Conservation (phyloP, 2,797 vertebrate genomes). For the Aeoliscus strigatus region DNA sequence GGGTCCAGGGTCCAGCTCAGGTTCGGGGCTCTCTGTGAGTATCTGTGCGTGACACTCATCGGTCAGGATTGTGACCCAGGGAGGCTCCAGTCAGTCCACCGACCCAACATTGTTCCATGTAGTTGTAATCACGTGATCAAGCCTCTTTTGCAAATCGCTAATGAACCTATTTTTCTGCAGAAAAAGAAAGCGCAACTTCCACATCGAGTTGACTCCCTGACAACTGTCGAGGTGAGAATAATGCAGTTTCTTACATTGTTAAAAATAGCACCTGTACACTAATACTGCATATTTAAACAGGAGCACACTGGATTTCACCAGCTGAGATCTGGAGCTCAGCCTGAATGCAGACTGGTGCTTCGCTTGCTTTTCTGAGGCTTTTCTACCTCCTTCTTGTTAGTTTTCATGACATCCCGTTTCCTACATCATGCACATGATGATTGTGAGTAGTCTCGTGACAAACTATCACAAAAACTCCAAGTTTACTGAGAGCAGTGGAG, state of each 20-base stretch:
- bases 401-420: conserved; percentile 21
- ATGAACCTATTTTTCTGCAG: conserved; percentile 40
- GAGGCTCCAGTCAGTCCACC: conserved; percentile 30
- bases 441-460: conserved; percentile 26
- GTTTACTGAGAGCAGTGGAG: too few relatives aligned
- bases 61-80: too few relatives aligned
- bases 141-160: too few relatives aligned
- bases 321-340: too few relatives aligned
- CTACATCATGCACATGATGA: conserved; percentile 27
- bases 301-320: too few relatives aligned
- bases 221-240: conserved; percentile 60
- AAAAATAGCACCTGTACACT: conserved; percentile 10
- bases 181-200: conserved; percentile 51
- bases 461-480: conserved; percentile 24
- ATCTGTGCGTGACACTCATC: conserved; percentile 58
- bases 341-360: too few relatives aligned
- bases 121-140: too few relatives aligned
- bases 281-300: neutral
- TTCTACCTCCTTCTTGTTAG: conserved; percentile 1
- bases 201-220: conserved; percentile 52
- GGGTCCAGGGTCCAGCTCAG: conserved; percentile 40
- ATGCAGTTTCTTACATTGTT: conserved; percentile 19
- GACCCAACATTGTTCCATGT: too few relatives aligned
- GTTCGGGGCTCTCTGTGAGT: conserved; percentile 53
- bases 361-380: conserved; percentile 1